Evolutionary conservation across 2,888 invertebrate genomes (phyloP), one percentile per base, ranked within the genome.

Genomic region (Megamerina dolium): DNA sequence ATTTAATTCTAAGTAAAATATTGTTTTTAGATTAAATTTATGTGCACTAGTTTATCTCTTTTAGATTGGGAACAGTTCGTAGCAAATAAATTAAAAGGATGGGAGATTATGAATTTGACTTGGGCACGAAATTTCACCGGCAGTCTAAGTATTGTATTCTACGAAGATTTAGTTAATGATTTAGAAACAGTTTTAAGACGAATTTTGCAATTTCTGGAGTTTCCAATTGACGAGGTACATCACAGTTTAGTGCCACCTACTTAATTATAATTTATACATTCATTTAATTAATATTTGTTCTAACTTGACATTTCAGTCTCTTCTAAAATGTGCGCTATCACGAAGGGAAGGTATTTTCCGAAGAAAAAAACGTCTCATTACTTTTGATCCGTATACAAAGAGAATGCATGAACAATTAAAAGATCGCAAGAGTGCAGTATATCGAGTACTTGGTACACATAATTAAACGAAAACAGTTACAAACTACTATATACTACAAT

Each of bases 21-120:
- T n/a, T n/a, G n/a, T n/a, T n/a, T n/a, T n/a, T n/a, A n/a, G n/a
- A n/a, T n/a, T n/a, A n/a, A n/a, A n/a, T n/a, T n/a, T n/a, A n/a
- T n/a, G n/a, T n/a, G n/a, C 14, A 19, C 21, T 14, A 20, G n/a
- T 2, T 12, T 5, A 35, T 31, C 3, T 17, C 16, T 32, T 14
- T 32, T 64, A 84, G 85, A 81, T 63, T 87, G 87, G 87, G 74
- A 77, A 35, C 77, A 77, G 43, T 85, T 85, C 66, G 86, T 86
- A 19, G 70, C 73, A 26, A 78, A 76, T 19, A 82, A 85, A 61
- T 70, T 84, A 30, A 65, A 73, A 17, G 76, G 76, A 19, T 87
- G 87, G 87, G 79, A 80, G 64, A 73, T 77, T 21, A 78, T 83
- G 54, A 83, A 86, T 61, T 66, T 78, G 26, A 76, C 80, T 57